These are phyloP conservation scores for Aurelia sp. DNA, from an alignment of 30 jellyfish, hydroid and myxozoan species.

Conservation along the genomic window DNA sequence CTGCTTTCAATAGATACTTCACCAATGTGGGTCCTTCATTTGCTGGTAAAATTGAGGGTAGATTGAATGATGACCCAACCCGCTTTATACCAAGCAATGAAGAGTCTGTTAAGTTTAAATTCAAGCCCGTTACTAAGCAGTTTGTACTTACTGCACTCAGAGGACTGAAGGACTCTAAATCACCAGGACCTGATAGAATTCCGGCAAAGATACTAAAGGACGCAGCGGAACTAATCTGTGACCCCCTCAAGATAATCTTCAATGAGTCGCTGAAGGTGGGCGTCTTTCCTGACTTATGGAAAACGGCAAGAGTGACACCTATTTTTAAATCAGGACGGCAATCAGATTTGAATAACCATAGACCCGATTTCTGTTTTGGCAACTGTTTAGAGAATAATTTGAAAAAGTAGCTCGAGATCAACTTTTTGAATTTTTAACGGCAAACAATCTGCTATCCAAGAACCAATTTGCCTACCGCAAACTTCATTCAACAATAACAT, in stretches of 20 bases:
- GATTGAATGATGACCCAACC: no score
- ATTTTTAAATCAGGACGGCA: neutral
- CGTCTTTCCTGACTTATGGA: neutral
- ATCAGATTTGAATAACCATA: neutral
- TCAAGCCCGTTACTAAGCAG: slow-evolving; percentile 39
- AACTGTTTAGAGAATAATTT: neutral
- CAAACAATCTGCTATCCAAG: neutral
- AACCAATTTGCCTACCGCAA: no score
- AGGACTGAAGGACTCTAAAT: slow-evolving; percentile 40
- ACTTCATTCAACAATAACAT: no score
- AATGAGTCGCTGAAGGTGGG: no score
- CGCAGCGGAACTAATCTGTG: no score
- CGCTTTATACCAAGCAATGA: slow-evolving; percentile 29
- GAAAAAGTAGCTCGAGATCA: slow-evolving; percentile 8
- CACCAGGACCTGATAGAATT: slow-evolving; percentile 23
- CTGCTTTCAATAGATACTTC: slow-evolving; percentile 35
- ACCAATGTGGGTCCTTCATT: slow-evolving; percentile 4
- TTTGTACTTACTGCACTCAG: slow-evolving; percentile 34
- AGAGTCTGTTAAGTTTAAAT: slow-evolving; percentile 20
- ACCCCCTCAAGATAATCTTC: no score
- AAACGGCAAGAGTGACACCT: neutral
- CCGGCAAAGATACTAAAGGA: no score
- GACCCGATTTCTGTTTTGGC: slow-evolving; percentile 5
- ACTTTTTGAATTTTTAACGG: slow-evolving; percentile 14
- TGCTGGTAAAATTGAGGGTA: no score